Base-by-base conservation (phyloP, 2,797 vertebrate species). In the Florisuga fusca region DNA sequence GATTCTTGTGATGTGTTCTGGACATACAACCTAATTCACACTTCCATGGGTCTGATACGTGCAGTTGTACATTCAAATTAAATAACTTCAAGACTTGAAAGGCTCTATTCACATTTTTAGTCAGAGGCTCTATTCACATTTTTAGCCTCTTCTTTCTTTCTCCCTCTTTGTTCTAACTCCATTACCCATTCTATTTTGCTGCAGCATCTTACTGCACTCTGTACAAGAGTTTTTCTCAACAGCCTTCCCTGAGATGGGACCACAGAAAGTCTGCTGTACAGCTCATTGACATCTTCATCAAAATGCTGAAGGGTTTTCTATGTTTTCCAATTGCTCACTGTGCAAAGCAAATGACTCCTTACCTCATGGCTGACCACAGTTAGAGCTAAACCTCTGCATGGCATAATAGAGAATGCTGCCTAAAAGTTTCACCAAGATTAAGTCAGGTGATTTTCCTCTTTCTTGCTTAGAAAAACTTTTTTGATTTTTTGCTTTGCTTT, bases 401-500 rank as follows among this genome's bases (percentile, higher is more conserved):
- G 21, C 26, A 45, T 54, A 84, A 74, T 6, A 71, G 3, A 61
- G 34, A 92, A 84, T 18, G 76, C 27, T 66, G 67, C 48, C 59
- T 29, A 51, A 31, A 88, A 91, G 51, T 51, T 48, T 41, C 0
- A 0, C 22, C 38, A 53, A 45, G 25, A 66, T n/a, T 18, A 78
- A 62, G 38, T 64, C 26, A 58, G 50, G 43, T 21, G 3, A 61
- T 26, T 74, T 89, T 62, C 26, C 54, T 74, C 50, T 53, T 75
- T 46, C 45, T 61, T 80, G 26, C 43, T 72, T 50, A 22, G 83
- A 94, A 66, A n/a, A n/a, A n/a, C n/a, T 78, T 21, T 6, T 9
- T 57, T 84, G 10, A 75, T 89, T 84, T 89, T 72, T 69, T 51
- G 33, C 20, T 88, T 61, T 54, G 46, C 17, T 87, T 85, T 74